Base-by-base conservation (phyloP, 1,140 invertebrate species). In the Heliconius eleuchia region DNA sequence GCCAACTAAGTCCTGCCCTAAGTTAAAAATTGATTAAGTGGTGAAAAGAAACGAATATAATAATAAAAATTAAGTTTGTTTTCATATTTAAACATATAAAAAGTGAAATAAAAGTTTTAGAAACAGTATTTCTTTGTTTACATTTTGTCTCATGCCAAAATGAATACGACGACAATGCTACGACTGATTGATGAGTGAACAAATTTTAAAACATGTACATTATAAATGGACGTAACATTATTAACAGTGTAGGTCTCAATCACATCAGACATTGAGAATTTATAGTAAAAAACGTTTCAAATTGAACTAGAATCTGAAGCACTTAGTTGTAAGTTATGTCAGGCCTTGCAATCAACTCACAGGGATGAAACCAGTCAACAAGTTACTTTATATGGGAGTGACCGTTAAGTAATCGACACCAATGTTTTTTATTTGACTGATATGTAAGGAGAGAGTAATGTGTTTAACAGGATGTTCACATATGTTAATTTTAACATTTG, bases 361-460 rank as follows among this genome's bases (percentile, higher is more conserved):
- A 30, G 60, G 60, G 60, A 66, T 66, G 27, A 66, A 66, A 30
- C 60, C 8, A 16, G 60, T 30, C 23, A 30, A 66, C 60, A 30
- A 66, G 27, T 66, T 66, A 27, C 60, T 66, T n/a, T 66, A 66
- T 66, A 66, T 66, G 60, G 60, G 13, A 27, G 74, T 76, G 13
- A 71, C 74, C 74, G 74, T 76, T 76, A 76, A 76, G 74, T 76
- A 76, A 76, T 76, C 74, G 57, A 76, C 39, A 76, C 23, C 27
- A 30, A 66, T 66, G 60, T 0, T 66, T 60, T 66, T 66, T 66
- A 66, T 66, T 27, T 66, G 60, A 66, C 60, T 30, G 27, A 27
- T 27, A 30, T 66, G 27, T 66, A 27, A 66, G 60, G 60, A 66
- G 8, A 66, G 60, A 66, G 60, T 66, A 27, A 66, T 66, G 60